These are phyloP conservation scores for Aldabrachelys gigantea DNA, from an alignment of 2,113 vertebrate species.

Conservation along the genomic window DNA sequence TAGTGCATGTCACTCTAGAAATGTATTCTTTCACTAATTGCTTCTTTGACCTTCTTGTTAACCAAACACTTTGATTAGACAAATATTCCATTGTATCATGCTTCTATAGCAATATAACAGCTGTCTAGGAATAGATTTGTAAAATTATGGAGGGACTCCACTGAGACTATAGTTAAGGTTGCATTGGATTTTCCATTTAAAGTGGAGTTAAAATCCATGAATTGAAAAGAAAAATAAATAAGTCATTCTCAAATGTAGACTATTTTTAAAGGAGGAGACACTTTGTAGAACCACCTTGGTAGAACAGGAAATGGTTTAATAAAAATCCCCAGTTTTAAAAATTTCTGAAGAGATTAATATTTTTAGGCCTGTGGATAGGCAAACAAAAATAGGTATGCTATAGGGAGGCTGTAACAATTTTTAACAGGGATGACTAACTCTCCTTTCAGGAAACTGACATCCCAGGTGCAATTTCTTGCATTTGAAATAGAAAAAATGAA, in stretches of 20 bases:
- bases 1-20: background rate
- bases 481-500: background rate
- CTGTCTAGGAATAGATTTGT: conserved; percentile 29
- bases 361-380: background rate
- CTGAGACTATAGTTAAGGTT: conserved; percentile 19
- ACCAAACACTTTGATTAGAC: conserved; percentile 70
- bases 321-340: background rate
- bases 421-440: background rate
- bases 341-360: background rate
- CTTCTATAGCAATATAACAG: background rate
- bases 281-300: background rate
- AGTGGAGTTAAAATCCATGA: background rate
- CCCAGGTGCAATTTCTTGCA: background rate
- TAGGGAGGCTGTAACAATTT: background rate
- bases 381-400: background rate
- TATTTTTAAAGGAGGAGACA: background rate
- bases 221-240: background rate
- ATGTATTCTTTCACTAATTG: conserved; percentile 53
- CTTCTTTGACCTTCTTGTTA: conserved; percentile 70
- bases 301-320: background rate
- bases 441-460: background rate
- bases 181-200: background rate
- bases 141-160: background rate
- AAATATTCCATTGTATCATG: conserved; percentile 20
- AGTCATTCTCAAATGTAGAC: background rate